These are phyloP conservation scores for Dilophus febrilis DNA, from an alignment of 2,888 invertebrate genomes.

Conservation along the genomic window DNA sequence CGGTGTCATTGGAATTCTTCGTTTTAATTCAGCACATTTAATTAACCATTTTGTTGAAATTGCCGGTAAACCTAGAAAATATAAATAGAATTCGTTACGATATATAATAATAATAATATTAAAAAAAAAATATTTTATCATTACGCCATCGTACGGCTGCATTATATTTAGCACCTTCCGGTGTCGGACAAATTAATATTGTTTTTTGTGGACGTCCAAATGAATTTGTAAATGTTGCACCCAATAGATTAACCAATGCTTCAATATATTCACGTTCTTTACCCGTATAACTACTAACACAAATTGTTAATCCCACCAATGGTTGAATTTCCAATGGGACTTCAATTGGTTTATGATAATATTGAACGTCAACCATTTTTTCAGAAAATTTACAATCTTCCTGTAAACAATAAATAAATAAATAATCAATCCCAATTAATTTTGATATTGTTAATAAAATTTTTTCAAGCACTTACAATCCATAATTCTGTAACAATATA, in stretches of 20 bases:
- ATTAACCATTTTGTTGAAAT: slow-evolving; percentile 62
- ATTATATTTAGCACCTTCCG: slow-evolving; percentile 62
- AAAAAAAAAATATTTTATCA: neutral
- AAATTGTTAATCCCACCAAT: slow-evolving; percentile 53
- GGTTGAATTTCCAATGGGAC: slow-evolving; percentile 32
- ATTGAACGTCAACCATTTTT: slow-evolving; percentile 40
- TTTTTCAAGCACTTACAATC: slow-evolving; percentile 20
- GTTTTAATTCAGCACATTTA: slow-evolving; percentile 36
- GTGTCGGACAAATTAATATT: slow-evolving; percentile 57
- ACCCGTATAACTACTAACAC: slow-evolving; percentile 59
- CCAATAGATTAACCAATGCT: slow-evolving; percentile 49
- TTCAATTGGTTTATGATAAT: slow-evolving; percentile 54
- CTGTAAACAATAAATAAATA: slow-evolving; percentile 12
- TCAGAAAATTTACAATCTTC: slow-evolving; percentile 32
- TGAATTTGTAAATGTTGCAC: slow-evolving; percentile 50
- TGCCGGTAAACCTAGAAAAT: slow-evolving; percentile 40
- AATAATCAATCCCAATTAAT: too few relatives aligned
- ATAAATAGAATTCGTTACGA: neutral
- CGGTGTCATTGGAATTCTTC: neutral
- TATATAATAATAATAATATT: too few relatives aligned
- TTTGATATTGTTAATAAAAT: too few relatives aligned
- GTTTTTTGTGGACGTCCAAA: slow-evolving; percentile 59
- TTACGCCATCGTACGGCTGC: slow-evolving; percentile 69
- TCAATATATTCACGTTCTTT: slow-evolving; percentile 58
- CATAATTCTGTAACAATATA: slow-evolving; percentile 26